Base-by-base conservation (phyloP, 1,140 invertebrate genomes). In the Drosophila micromelanica region DNA sequence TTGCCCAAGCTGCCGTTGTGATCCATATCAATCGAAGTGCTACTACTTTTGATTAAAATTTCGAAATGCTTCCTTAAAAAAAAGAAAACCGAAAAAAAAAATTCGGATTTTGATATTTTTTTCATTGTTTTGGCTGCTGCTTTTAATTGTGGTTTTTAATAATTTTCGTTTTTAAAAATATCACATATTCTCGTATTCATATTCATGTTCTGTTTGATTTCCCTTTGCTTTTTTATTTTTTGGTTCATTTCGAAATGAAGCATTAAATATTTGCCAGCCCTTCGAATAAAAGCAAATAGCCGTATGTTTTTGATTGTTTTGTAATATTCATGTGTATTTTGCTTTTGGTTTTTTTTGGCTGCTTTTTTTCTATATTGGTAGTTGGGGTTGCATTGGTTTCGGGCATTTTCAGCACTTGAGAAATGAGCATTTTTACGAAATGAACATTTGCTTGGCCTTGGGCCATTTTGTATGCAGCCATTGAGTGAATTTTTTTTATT, bases 21-120 rank as follows among this genome's bases (percentile, higher is more conserved):
- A 71, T 51, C 51, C 74, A 86, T 86, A 86, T 86, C 84, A 87
- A 87, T 87, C 84, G 82, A 87, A 89, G 79, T 72, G 81, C 63
- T 87, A 89, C 84, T 87, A 87, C 79, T 87, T 87, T 87, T 87
- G 82, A 89, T 87, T 87, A 87, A 82, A 87, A 87, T 89, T 89
- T 89, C 46, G 49, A 87, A 75, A 75, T 60, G 59, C 62, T 27
- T 9, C 54, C 40, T 43, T 43, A 63, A 56, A 52, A 42, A 45
- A 49, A n/a, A 12, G 40, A 46, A 42, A 20, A 17, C 17, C 17
- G 2, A 17, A 17, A 17, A 17, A 17, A 17, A 17, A 17, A 17
- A 17, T 17, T 17, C 23, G 23, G 13, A 12, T 57, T 54, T 43
- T 45, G 70, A 38, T 55, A n/a, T 57, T 51, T 48, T 20, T 71